Evolutionary conservation across 1,140 invertebrate genomes (phyloP).

Genomic region (Chelonus insularis): DNA sequence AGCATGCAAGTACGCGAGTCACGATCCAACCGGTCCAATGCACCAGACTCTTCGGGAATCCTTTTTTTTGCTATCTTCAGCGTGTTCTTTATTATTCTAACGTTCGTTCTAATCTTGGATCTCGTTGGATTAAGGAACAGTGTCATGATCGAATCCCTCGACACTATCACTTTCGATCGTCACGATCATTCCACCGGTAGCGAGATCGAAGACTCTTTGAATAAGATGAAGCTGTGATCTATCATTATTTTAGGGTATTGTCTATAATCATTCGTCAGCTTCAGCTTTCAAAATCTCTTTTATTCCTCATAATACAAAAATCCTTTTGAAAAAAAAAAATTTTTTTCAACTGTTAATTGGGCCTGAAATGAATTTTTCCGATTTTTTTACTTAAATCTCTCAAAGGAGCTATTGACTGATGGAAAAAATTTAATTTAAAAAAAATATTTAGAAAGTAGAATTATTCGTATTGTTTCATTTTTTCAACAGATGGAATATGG

Average conservation of each 20-base stretch:
- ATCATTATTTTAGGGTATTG: no score
- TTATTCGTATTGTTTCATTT: neutral
- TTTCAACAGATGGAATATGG: conserved; percentile 58
- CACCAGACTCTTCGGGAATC: conserved; percentile 40
- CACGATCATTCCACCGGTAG: neutral
- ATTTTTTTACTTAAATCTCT: no score
- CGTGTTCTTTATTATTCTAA: neutral
- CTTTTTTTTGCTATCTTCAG: conserved; percentile 13
- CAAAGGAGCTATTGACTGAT: no score
- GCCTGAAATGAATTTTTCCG: no score
- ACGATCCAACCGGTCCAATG: conserved; percentile 43
- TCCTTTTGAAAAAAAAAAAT: no score
- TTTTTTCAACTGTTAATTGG: no score
- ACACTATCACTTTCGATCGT: neutral
- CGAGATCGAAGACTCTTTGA: neutral
- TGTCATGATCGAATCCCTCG: neutral
- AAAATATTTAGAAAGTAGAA: neutral
- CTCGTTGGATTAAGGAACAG: neutral
- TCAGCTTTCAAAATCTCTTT: no score
- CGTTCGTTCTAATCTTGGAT: neutral
- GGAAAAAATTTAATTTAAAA: no score
- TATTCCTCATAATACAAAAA: no score
- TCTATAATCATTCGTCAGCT: no score
- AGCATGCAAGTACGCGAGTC: conserved; percentile 46
- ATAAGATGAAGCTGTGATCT: neutral